These are phyloP conservation scores for Sebastes dallii DNA, from an alignment of 2,797 vertebrate genomes.

Conservation along the genomic window DNA sequence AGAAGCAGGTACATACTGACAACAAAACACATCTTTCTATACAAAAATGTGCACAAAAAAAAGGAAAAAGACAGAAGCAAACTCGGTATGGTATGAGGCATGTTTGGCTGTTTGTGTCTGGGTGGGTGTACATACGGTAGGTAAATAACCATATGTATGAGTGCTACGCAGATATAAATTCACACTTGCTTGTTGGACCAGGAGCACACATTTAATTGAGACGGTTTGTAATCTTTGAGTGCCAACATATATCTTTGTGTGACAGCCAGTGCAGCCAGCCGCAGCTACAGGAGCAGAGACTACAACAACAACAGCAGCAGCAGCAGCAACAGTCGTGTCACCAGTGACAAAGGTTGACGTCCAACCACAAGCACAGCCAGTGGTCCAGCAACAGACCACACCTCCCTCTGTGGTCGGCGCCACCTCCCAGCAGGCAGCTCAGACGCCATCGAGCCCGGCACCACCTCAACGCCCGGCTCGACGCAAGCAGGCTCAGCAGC, in stretches of 20 bases:
- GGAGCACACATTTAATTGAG: not conserved
- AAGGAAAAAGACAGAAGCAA: too few relatives aligned
- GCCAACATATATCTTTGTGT: conserved; percentile 41
- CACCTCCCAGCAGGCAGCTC: conserved; percentile 66
- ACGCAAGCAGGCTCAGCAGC: conserved; percentile 74
- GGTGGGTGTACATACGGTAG: too few relatives aligned
- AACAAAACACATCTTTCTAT: too few relatives aligned
- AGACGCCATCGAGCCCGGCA: conserved; percentile 78
- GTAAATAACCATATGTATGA: not conserved
- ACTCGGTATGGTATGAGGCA: not conserved
- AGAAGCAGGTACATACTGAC: conserved; percentile 72
- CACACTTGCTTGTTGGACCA: not conserved
- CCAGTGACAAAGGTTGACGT: conserved; percentile 65
- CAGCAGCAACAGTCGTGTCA: conserved; percentile 61
- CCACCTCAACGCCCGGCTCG: conserved; percentile 82
- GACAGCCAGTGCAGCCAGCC: conserved; percentile 69
- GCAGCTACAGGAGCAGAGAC: conserved; percentile 72
- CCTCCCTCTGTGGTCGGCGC: conserved; percentile 35
- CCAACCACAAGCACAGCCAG: conserved; percentile 65
- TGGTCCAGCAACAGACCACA: conserved; percentile 59
- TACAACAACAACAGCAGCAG: conserved; percentile 46
- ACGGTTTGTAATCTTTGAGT: not conserved
- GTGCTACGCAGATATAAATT: not conserved
- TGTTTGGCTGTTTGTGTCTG: not conserved
- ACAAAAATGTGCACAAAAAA: not conserved